Percentiles rank a stretch among this genome's conserved stretches.
phyloP scores from a whole-genome alignment of 1,140 invertebrate genomes.

The Ostrea denselamellosa region DNA sequence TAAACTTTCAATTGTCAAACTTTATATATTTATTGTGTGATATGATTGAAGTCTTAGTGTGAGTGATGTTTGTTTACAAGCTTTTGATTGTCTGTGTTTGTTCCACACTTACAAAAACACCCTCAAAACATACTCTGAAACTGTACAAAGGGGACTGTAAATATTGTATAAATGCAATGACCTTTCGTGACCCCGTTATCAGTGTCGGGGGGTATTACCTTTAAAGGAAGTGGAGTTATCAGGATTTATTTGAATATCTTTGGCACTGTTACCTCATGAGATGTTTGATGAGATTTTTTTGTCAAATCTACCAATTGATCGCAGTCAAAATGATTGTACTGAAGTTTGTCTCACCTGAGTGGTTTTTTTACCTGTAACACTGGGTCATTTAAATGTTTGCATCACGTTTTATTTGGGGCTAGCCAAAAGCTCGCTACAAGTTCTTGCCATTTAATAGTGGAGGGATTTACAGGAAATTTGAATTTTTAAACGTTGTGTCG shows the following conservation, averaged over 20 bases:
- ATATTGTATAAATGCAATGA: not conserved
- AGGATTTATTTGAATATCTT: not conserved
- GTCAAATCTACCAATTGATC: not conserved
- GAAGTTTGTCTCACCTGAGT: conserved; percentile 14
- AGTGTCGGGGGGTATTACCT: not conserved
- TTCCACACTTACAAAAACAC: not conserved
- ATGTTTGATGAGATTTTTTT: conserved; percentile 13
- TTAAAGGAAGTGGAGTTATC: not conserved
- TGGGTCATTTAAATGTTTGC: conserved; percentile 30
- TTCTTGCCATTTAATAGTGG: not conserved
- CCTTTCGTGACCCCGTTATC: conserved; percentile 15
- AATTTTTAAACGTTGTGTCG: not conserved
- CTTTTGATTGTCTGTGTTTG: not conserved
- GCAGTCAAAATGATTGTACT: conserved; percentile 17
- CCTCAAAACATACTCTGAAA: not conserved
- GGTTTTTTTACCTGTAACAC: not conserved
- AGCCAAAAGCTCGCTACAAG: not conserved
- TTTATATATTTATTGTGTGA: not conserved
- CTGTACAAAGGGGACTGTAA: not conserved
- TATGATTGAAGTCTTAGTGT: not conserved
- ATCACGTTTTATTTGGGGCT: conserved; percentile 14
- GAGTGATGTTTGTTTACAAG: not conserved
- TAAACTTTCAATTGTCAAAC: not conserved
- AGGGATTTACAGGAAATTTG: conserved; percentile 17
- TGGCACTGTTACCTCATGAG: not conserved